Evolutionary conservation across 2,888 invertebrate genomes (phyloP), one percentile per base, ranked within the genome.

Genomic region (Agriopis marginaria): DNA sequence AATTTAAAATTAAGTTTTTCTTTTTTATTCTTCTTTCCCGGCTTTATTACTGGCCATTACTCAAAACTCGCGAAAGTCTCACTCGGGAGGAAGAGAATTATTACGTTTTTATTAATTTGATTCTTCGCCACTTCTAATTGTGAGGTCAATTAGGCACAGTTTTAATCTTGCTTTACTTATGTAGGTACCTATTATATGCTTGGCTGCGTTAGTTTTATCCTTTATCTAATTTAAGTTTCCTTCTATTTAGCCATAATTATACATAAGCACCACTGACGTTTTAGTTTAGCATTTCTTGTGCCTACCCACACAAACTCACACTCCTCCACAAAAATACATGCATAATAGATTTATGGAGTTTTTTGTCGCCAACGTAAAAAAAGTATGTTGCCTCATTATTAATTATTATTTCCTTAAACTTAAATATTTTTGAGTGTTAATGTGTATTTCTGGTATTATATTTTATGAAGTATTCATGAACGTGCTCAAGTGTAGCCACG

Each of bases 21-120:
- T 7, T 58, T 32, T 56, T 58, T 32, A 32, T 71, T 68, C 61
- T 50, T 42, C 17, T 42, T 53, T 56, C 66, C 61, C 51, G 68
- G 56, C 63, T 76, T 75, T 70, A 76, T 74, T 70, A 71, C 71
- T 59, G 65, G 53, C 74, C 73, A 77, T 75, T 77, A 77, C 74
- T 77, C 73, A 75, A 72, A 77, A 73, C 69, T 74, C 70, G 63
- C 47, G 62, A 75, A 73, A 72, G 44, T 68, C 70, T 63, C 60
- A 72, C 64, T 64, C 44, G 23, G 54, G 39, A 64, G 40, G 44
- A 40, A 47, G 32, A 66, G 64, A 71, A 65, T 67, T 66, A 67
- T 67, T 64, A 64, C 60, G 55, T 54, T 71, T 74, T 71, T 69
- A 70, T 71, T 70, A 75, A 72, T 74, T 71, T 68, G 71, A 74